These are phyloP conservation scores for Calyptomena viridis DNA, from an alignment of 2,113 vertebrate genomes.

Conservation along the genomic window DNA sequence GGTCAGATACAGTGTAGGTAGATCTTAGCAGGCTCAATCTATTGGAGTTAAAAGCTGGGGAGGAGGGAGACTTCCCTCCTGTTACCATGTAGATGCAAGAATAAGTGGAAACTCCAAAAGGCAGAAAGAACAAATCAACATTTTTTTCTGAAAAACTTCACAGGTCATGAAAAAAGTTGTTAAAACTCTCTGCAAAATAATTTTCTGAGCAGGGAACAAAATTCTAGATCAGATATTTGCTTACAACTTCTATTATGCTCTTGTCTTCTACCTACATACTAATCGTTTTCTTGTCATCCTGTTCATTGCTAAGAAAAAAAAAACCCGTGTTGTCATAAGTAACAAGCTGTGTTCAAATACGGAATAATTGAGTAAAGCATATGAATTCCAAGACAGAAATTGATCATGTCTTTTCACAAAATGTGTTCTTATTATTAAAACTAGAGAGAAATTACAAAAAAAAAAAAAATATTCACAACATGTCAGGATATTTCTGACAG, in stretches of 20 bases:
- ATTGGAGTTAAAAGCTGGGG: not conserved
- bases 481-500: not conserved
- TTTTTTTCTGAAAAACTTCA: not conserved
- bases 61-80: not conserved
- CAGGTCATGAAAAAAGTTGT: not conserved
- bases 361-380: not conserved
- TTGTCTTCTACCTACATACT: not conserved
- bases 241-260: not conserved
- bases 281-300: conserved; percentile 50
- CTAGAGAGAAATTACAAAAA: not conserved
- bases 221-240: not conserved
- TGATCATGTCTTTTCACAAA: not conserved
- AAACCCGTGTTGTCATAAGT: not conserved
- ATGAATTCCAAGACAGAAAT: not conserved
- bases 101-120: not conserved
- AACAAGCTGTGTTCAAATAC: not conserved
- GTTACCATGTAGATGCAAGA: not conserved
- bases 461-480: not conserved
- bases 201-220: not conserved
- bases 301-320: conserved; percentile 41
- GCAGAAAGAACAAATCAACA: not conserved
- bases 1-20: not conserved
- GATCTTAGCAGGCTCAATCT: not conserved
- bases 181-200: not conserved
- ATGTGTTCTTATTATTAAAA: not conserved